Base-by-base conservation (phyloP, 2,888 invertebrate species). In the Nysson spinosus region DNA sequence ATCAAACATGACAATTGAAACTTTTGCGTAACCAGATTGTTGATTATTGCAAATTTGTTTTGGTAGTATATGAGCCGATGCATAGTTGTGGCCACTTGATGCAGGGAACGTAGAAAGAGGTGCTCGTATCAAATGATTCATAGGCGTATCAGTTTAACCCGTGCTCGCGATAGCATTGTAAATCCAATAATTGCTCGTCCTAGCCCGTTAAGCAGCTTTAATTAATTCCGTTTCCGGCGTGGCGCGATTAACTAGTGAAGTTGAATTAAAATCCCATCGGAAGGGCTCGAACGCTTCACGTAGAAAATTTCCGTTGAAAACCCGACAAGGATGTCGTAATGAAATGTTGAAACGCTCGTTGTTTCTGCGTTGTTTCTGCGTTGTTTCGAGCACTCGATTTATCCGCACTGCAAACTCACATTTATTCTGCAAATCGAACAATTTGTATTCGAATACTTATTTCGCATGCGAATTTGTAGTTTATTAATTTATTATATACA, bases 231-330 rank as follows among this genome's bases (percentile, higher is more conserved):
- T 76, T 68, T 76, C 65, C 68, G 65, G 51, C 62, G 65, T 44
- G 54, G 55, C 46, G 19, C 52, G 70, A 75, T 75, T 75, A 75
- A 76, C 75, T 67, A 55, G 55, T 58, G 43, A 69, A 76, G 73
- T 76, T 76, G 73, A 76, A 76, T 75, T 76, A 76, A 75, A 76
- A 76, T 70, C 76, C 67, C 76, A 72, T 75, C 70, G 37, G 47
- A 34, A 46, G 35, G 20, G 47, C 30, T 39, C 39, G 37, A 46
- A 50, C 50, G 32, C 50, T 37, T 42, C 43, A 12, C 26, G 24
- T 3, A 11, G 35, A 32, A 20, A 14, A 26, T 16, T 28, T 30
- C 12, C 11, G 26, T 24, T 24, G 24, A 9, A 24, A 5, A 24
- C 6, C 24, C 9, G 6, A 9, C 6, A 24, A 24, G 6, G n/a